phyloP scores from a whole-genome alignment of 2,797 vertebrate species.

The Antennarius maculatus region DNA sequence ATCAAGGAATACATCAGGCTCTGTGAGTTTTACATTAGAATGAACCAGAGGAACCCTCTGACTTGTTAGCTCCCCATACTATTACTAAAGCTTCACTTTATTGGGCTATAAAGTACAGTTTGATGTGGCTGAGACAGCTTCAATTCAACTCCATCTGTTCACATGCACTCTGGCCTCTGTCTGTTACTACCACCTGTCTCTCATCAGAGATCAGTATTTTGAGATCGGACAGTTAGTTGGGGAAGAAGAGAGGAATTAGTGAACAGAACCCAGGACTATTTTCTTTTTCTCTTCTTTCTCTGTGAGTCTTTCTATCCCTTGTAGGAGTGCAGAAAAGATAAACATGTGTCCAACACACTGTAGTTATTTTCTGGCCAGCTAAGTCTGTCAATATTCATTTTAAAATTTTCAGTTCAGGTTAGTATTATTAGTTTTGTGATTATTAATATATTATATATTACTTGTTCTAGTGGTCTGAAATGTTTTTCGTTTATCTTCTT shows the following conservation, averaged over 20 bases:
- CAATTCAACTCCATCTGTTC: conserved; percentile 47
- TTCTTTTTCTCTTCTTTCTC: conserved; percentile 35
- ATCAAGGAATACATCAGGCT: too few relatives aligned
- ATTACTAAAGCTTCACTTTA: conserved; percentile 61
- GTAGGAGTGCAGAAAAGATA: conserved; percentile 82
- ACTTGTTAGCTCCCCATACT: conserved; percentile 73
- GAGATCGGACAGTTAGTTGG: conserved; percentile 54
- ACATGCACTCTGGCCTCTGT: conserved; percentile 38
- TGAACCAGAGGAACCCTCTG: conserved; percentile 52
- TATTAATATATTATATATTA: conserved; percentile 72
- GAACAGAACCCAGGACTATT: conserved; percentile 57
- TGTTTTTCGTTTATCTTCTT: conserved; percentile 69
- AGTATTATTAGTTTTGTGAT: conserved; percentile 72
- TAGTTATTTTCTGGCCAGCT: conserved; percentile 79
- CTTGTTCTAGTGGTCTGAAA: conserved; percentile 67
- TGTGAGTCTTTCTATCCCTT: conserved; percentile 60
- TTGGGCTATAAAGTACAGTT: conserved; percentile 55
- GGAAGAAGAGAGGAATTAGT: conserved; percentile 51
- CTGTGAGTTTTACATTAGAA: conserved; percentile 47
- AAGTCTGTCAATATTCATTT: conserved; percentile 77
- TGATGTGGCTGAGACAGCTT: conserved; percentile 45
- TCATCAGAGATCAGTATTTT: too few relatives aligned
- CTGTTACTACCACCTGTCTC: conserved; percentile 27
- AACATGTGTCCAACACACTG: conserved; percentile 86
- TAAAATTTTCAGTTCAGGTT: conserved; percentile 66